Evolutionary conservation across 2,888 invertebrate genomes (phyloP).

Genomic region (Acanthopleura granulata): DNA sequence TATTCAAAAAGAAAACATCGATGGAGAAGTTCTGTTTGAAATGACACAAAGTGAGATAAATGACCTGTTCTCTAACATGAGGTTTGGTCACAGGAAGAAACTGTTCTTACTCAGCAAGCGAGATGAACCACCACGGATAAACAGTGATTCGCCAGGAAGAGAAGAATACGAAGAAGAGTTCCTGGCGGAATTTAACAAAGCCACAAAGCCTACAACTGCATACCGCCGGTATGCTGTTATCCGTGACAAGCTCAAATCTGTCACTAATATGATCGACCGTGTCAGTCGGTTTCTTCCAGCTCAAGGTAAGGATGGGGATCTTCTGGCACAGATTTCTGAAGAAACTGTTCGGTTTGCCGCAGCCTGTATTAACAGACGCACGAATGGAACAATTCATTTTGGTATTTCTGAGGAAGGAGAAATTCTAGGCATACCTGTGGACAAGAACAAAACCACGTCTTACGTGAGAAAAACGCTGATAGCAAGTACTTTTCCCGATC

Average conservation of each 20-base stretch:
- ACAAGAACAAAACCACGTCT: no score
- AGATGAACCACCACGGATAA: background rate
- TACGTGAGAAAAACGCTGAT: background rate
- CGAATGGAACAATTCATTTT: slow-evolving; percentile 2
- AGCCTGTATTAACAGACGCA: background rate
- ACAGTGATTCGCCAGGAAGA: no score
- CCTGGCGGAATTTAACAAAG: background rate
- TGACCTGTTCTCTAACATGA: slow-evolving; percentile 21
- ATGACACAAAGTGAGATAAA: slow-evolving; percentile 23
- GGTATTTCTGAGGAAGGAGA: slow-evolving; percentile 1
- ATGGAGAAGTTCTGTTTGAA: slow-evolving; percentile 25
- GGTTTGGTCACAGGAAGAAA: slow-evolving; percentile 24
- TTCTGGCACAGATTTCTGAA: background rate
- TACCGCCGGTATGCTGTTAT: background rate
- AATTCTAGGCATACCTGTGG: background rate
- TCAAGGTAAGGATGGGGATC: background rate
- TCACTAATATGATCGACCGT: background rate
- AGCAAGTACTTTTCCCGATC: background rate
- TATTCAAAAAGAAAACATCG: slow-evolving; percentile 23
- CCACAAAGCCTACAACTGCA: background rate
- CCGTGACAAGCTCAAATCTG: background rate
- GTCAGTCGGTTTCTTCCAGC: background rate
- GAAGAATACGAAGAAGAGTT: no score
- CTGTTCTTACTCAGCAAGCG: slow-evolving; percentile 21
- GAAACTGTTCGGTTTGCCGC: background rate